Evolutionary conservation across 2,888 invertebrate genomes (phyloP), one percentile per base, ranked within the genome.

Genomic region (Gymnoscelis rufifasciata): DNA sequence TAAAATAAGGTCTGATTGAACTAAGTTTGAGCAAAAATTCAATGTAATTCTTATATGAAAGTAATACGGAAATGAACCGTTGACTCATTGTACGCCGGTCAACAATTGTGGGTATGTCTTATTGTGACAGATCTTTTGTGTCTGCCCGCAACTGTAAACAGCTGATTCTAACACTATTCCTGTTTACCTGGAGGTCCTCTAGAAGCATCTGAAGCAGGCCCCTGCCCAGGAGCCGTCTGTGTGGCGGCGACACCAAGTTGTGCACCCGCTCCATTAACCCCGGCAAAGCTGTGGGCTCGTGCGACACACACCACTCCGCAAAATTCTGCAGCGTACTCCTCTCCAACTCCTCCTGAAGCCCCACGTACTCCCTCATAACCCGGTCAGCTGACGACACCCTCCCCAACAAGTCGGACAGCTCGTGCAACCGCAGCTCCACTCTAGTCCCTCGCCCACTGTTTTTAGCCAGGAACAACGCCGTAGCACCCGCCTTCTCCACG

Each of bases 281-380:
- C 23, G 91, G 90, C 43, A 94, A 80, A 1, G 93, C 92, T 33
- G 90, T 83, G 0, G 91, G 79, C 60, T 91, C 90, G 59, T 92
- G 93, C 0, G 93, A 92, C 1, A 94, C 92, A 30, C 92, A 92
- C 78, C 90, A 90, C 55, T 84, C 87, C 0, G 94, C 93, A 66
- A 94, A 95, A 64, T 92, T 90, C 64, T 93, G 87, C 54, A 95
- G 66, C 4, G 95, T 95, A 48, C 84, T 83, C 53, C 82, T 71
- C 68, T 94, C 93, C 56, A 92, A 78, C 47, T 83, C 83, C 24
- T 84, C 74, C 54, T 88, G 84, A 37, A 88, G 64, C 1, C 79
- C 71, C 42, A 90, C 87, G 65, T 92, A 92, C 41, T 88, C 87
- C 51, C 88, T 69, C 91, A 93, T 92, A 62, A 89, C 83, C 19